Conservation (phyloP, 2,797 vertebrate species). For the Hephaestus fuliginosus region DNA sequence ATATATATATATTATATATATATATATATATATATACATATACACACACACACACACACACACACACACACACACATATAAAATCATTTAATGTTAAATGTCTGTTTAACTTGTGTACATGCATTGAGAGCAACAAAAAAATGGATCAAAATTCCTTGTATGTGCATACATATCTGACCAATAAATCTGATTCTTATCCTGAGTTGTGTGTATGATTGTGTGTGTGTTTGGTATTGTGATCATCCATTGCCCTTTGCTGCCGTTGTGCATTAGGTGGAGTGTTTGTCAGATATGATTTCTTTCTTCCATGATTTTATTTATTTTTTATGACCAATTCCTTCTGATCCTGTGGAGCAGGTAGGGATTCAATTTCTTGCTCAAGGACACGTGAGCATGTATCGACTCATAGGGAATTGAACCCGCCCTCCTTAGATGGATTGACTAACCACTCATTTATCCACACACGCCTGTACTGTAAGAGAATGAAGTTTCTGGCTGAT, state of each 20-base stretch:
- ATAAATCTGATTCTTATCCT: background rate
- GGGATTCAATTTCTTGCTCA: conserved; percentile 6
- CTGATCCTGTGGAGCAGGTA: background rate
- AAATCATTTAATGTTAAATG: too few species aligned
- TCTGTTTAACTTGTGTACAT: too few species aligned
- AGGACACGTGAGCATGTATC: background rate
- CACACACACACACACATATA: too few species aligned
- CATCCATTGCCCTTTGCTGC: background rate
- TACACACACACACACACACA: too few species aligned
- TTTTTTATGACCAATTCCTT: background rate
- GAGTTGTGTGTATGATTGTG: conserved; percentile 10
- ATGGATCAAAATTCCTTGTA: too few species aligned
- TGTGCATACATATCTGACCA: too few species aligned
- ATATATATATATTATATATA: too few species aligned
- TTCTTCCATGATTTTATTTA: background rate
- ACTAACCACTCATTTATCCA: background rate
- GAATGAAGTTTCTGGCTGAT: background rate
- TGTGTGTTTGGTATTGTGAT: background rate
- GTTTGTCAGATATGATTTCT: background rate
- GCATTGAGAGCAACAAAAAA: too few species aligned
- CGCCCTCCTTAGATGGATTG: background rate
- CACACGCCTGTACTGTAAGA: too few species aligned
- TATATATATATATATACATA: too few species aligned
- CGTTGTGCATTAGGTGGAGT: background rate
- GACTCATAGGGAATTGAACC: background rate